Base-by-base conservation (phyloP, 2,888 invertebrate species). In the Drosophila parthenogenetica region DNA sequence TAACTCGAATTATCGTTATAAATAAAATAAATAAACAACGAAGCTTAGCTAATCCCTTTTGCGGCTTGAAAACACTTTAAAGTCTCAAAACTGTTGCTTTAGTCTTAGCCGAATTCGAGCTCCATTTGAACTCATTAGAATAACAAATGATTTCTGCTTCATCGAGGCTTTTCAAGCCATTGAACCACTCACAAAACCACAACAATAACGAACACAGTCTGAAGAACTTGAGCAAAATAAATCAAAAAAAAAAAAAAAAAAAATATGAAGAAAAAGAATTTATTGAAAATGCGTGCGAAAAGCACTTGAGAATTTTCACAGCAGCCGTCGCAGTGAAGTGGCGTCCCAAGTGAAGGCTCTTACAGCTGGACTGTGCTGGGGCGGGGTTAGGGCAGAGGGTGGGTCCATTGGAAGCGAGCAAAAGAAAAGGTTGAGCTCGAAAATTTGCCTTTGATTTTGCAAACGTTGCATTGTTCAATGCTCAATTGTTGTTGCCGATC, bases 251-350 rank as follows among this genome's bases (percentile, higher is more conserved):
- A 29, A 29, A 8, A 2, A 8, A 8, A 29, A 39, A 35, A 40
- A 45, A 37, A 32, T 8, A 45, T 42, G 51, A 49, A 35, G 54
- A 49, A 53, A 53, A 45, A 29, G 22, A 74, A 67, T 67, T 61
- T 71, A 85, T 81, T 77, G 83, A 85, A 86, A 81, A 80, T 82
- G 77, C 83, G 79, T 76, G 71, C 50, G 62, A 73, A 76, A 81
- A 71, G 45, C 49, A 49, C 73, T 71, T 71, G 68, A 74, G 55
- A 62, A 74, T 57, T 59, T 68, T 77, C 62, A 43, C 67, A 66
- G 48, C 62, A 67, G 64, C 42, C 64, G 60, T 4, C 63, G 39
- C 40, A 51, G 54, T 78, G 64, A 74, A 77, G 77, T 78, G 77
- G 17, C 43, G 32, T 32, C 29, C 42, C 40, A 63, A 57, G 71